Evolutionary conservation across 2,113 vertebrate genomes (phyloP).

Genomic region (Eleginops maclovinus): DNA sequence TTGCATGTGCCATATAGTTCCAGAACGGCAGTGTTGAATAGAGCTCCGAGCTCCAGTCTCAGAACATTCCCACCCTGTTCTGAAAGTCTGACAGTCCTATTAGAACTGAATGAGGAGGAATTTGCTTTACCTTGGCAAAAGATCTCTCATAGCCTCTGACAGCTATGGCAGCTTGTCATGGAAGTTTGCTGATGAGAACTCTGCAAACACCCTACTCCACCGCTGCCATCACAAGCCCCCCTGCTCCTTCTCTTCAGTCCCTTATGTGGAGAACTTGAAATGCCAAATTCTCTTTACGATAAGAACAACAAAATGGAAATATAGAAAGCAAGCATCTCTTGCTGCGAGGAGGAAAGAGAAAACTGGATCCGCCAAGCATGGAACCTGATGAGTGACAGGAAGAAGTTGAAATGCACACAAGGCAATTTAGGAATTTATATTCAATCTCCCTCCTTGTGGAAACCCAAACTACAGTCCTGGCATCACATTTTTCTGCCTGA

Average conservation of each 20-base stretch:
- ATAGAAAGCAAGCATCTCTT: constrained; percentile 18
- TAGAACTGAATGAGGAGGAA: constrained; percentile 70
- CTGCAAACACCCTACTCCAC: constrained; percentile 20
- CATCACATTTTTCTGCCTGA: constrained; percentile 68
- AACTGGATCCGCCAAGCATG: constrained; percentile 4
- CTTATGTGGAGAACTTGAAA: constrained; percentile 38
- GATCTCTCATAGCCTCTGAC: constrained; percentile 69
- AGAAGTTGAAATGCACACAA: constrained; percentile 66
- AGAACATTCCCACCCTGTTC: constrained; percentile 42
- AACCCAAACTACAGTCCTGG: constrained; percentile 60
- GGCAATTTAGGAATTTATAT: constrained; percentile 74
- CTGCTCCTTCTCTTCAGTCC: constrained; percentile 19
- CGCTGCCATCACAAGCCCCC: constrained; percentile 27
- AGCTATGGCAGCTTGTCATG: constrained; percentile 71
- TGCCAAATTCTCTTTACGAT: constrained; percentile 14
- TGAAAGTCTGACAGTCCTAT: constrained; percentile 75
- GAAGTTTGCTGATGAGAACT: constrained; percentile 71
- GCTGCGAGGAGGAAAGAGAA: constrained; percentile 25
- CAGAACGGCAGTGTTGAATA: constrained; percentile 33
- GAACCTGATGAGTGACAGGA: constrained; percentile 52
- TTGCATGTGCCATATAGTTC: constrained; percentile 58
- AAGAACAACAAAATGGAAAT: constrained; percentile 45
- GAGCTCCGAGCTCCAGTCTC: constrained; percentile 51
- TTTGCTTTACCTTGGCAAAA: constrained; percentile 78
- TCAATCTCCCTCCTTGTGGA: constrained; percentile 60